Evolutionary conservation across 2,888 invertebrate species (phyloP), one percentile per base, ranked within the genome.

Genomic region (Drosophila cognata): DNA sequence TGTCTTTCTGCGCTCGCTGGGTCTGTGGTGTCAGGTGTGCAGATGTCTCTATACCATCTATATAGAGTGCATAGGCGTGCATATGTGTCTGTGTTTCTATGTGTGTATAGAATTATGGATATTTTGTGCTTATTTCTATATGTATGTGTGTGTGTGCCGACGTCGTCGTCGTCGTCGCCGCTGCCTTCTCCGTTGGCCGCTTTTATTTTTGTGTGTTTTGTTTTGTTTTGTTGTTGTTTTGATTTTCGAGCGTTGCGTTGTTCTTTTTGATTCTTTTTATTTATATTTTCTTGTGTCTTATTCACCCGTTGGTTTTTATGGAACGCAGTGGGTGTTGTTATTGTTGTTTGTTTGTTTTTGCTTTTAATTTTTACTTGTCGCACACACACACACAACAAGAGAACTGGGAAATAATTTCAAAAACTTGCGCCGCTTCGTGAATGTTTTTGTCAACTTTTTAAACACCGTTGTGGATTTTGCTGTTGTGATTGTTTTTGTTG

Each of bases 1-100:
- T 38, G 38, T 38, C 18, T 36, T 55, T 21, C 21, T 36, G 25
- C 10, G 21, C 35, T 25, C 29, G 50, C 51, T 33, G 21, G 43
- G 65, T 21, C 13, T 28, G 25, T 61, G 58, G 67, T 77, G 64
- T 70, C 70, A 76, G 66, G 60, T 74, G 62, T 74, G 67, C 77
- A 67, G 70, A 63, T 68, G 36, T 59, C 36, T 55, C 11, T 59
- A 31, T 65, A 46, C 33, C 28, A 67, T 57, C 53, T 65, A 58
- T 74, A 66, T 63, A 41, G 53, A 58, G 21, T 63, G 74, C 71
- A 67, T 66, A 65, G 67, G 50, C 67, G 50, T 59, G 61, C 61
- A 57, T 25, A 36, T 50, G 28, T 13, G 28, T 36, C 35, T 55
- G 21, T 55, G 2, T 46, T 21, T 11, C 43, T 52, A 16, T 60